Percentiles rank a stretch among this genome's conserved stretches.
Evolutionary conservation across 2,113 vertebrate genomes (phyloP).

Genomic region (Corythornis cristatus): DNA sequence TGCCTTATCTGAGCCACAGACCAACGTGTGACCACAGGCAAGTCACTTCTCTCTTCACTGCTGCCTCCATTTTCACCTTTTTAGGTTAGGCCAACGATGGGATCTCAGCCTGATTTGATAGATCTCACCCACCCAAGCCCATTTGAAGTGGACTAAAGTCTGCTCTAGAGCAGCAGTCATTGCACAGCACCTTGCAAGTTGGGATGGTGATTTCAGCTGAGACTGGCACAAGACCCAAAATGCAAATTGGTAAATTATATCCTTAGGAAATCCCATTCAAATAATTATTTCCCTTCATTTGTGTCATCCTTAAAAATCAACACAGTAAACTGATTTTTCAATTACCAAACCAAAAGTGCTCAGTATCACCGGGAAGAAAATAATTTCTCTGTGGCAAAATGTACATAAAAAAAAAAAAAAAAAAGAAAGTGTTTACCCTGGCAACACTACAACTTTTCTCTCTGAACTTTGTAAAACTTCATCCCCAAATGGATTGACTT

Average conservation of each 20-base stretch:
- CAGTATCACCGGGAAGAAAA: neutral
- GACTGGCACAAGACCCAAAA: neutral
- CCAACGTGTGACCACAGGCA: neutral
- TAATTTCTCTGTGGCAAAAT: neutral
- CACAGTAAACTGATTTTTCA: rapidly evolving
- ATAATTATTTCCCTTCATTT: neutral
- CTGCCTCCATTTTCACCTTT: neutral
- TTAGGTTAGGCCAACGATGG: neutral
- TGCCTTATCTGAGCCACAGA: neutral
- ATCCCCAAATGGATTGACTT: conserved; percentile 21
- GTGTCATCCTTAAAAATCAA: neutral
- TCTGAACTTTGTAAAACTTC: conserved; percentile 45
- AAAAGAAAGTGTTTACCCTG: neutral
- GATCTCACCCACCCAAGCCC: neutral
- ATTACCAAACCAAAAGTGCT: neutral
- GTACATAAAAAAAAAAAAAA: neutral
- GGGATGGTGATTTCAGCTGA: neutral
- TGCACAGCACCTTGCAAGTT: neutral
- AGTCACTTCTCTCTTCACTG: neutral
- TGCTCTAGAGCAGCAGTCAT: neutral
- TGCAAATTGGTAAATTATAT: neutral
- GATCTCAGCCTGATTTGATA: neutral
- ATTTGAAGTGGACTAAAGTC: neutral
- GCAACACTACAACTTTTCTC: neutral
- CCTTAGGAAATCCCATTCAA: neutral